Evolutionary conservation across 1,140 invertebrate species (phyloP).

Genomic region (Tyrophagus putrescentiae): DNA sequence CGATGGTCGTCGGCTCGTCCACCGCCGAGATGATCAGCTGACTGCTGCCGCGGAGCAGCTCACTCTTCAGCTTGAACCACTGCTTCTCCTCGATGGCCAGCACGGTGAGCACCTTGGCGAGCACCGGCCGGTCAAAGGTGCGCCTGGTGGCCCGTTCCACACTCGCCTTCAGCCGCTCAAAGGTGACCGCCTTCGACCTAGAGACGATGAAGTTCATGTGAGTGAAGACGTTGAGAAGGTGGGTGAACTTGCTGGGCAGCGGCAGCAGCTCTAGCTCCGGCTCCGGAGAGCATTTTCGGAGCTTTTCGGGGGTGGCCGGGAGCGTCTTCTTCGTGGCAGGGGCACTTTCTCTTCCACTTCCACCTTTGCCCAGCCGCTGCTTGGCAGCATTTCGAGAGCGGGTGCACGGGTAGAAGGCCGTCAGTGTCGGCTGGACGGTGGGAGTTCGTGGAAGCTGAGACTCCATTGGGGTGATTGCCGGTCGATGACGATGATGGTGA

Average conservation of each 20-base stretch:
- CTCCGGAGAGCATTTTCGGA: slow-evolving; percentile 32
- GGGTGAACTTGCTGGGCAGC: slow-evolving; percentile 64
- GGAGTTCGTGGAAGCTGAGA: no score
- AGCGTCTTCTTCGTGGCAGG: no score
- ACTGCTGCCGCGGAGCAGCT: not conserved
- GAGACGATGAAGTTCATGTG: slow-evolving; percentile 66
- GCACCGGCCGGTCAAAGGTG: slow-evolving; percentile 57
- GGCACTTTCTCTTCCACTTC: no score
- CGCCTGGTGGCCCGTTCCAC: slow-evolving; percentile 64
- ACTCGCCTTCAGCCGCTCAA: slow-evolving; percentile 66
- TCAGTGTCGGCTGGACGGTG: no score
- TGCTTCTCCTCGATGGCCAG: slow-evolving; percentile 28
- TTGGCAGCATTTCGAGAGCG: no score
- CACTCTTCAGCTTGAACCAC: not conserved
- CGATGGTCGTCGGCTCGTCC: not conserved
- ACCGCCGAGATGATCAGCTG: not conserved
- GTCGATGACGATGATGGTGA: no score
- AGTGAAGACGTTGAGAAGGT: slow-evolving; percentile 62
- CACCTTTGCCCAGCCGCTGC: no score
- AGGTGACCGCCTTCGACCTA: slow-evolving; percentile 69
- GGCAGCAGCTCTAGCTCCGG: slow-evolving; percentile 50
- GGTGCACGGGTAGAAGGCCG: no score
- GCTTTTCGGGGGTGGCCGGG: no score
- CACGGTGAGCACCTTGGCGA: slow-evolving; percentile 67
- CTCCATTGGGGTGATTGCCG: no score